Evolutionary conservation across 1,140 invertebrate species (phyloP), one percentile per base, ranked within the genome.

Genomic region (Parapsyche elsis): DNA sequence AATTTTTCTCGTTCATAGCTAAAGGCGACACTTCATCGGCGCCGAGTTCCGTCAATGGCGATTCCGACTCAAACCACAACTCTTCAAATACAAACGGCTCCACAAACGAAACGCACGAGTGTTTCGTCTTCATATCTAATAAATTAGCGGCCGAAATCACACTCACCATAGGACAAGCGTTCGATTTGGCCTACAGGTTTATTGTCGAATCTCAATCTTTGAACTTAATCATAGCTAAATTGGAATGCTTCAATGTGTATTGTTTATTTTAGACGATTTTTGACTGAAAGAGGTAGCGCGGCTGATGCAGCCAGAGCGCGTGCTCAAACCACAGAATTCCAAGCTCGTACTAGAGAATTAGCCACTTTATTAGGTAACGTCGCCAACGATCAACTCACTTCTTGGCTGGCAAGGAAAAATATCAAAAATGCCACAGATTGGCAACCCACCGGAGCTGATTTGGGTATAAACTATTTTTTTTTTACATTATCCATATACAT

Each of bases 91-190:
- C 77, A 38, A 79, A 80, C 53, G 78, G 78, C 9, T 84, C 81
- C 5, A 84, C 81, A 19, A 87, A 89, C 26, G 96, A 98, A 83
- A 93, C 92, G 83, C 97, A 99, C 86, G 95, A 94, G 84, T 99
- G 97, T 86, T 99, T 98, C 88, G 97, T 99, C 0, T 98, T 99
- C 85, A 95, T 98, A 74, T 98, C 96, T 81, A 97, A 98, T 84
- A 98, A 98, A 90, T 89, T 98, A 85, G 96, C 97, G 7, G 97
- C 98, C 84, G 97, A 99, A 86, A 98, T 99, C 78, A 99, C 97
- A 9, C 88, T 99, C 80, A 99, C 97, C 10, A 98, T 99, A 84
- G 97, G 97, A 1, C 97, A 99, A 87, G 97, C 97, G 0, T 99
- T 99, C 88, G 97, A 99, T 89, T 90, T 99, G 83, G 97, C 97